A percentile compares a stretch with the other conserved stretches of the same genome.
Evolutionary conservation across 2,797 vertebrate genomes (phyloP).

Genomic region (Cirrhinus mrigala): DNA sequence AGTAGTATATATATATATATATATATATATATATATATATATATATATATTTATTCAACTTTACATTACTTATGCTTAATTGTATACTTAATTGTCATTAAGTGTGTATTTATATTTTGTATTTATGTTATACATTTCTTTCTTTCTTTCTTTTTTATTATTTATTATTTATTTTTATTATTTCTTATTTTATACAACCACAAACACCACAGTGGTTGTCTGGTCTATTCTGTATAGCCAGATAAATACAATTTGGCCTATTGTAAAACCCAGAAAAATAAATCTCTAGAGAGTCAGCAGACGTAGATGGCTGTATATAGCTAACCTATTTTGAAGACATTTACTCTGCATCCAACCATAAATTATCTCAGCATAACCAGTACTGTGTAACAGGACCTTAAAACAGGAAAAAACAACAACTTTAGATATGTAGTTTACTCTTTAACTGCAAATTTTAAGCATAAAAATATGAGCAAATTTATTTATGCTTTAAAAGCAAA

Average conservation of each 20-base stretch:
- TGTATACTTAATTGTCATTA: neutral
- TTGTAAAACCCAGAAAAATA: slow-evolving; percentile 9
- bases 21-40: too few species aligned
- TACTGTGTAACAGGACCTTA: neutral
- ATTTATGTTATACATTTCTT: neutral
- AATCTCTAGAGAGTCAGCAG: neutral
- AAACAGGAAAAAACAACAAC: neutral
- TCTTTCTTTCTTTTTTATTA: neutral
- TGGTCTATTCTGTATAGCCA: neutral
- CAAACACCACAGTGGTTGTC: neutral
- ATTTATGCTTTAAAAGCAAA: slow-evolving; percentile 1
- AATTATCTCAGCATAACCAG: neutral
- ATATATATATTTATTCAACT: neutral
- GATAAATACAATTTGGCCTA: neutral
- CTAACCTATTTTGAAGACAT: slow-evolving; percentile 5
- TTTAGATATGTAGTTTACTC: neutral
- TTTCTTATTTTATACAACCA: neutral
- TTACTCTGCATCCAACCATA: slow-evolving; percentile 1
- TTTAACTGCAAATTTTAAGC: neutral
- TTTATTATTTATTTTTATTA: neutral
- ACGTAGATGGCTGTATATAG: slow-evolving; percentile 4
- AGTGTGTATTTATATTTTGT: neutral
- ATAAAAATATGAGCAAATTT: neutral
- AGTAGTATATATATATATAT: neutral
- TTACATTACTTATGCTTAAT: neutral